A percentile compares a stretch with the other conserved stretches of the same genome.
phyloP scores from a whole-genome alignment of 1,140 invertebrate genomes.

The Ceratina japonica region DNA sequence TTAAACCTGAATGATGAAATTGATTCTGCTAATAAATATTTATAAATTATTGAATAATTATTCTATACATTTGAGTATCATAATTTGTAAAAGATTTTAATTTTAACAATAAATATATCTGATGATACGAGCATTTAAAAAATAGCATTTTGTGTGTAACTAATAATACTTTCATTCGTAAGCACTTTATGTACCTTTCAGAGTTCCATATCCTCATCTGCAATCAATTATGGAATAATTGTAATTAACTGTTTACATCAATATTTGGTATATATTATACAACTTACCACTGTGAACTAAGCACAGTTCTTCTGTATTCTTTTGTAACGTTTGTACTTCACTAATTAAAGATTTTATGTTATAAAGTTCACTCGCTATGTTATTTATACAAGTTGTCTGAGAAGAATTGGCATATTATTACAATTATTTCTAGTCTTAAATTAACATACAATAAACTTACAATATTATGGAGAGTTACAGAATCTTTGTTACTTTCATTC shows the following conservation, averaged over 20 bases:
- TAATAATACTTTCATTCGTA: too few species aligned
- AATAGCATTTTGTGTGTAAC: too few species aligned
- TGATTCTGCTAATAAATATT: slow-evolving; percentile 48
- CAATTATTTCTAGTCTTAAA: not conserved
- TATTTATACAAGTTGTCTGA: slow-evolving; percentile 49
- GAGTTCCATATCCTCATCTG: not conserved
- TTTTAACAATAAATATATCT: not conserved
- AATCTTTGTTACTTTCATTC: slow-evolving; percentile 36
- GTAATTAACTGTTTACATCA: not conserved
- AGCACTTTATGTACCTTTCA: not conserved
- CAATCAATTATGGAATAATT: slow-evolving; percentile 1
- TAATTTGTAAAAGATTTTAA: slow-evolving; percentile 25
- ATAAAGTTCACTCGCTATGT: slow-evolving; percentile 51
- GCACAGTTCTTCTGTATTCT: slow-evolving; percentile 42
- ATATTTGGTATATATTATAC: not conserved
- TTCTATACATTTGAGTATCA: slow-evolving; percentile 29
- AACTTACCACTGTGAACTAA: slow-evolving; percentile 32
- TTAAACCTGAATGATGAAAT: slow-evolving; percentile 70
- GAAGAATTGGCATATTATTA: slow-evolving; percentile 25
- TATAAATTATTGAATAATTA: slow-evolving; percentile 38
- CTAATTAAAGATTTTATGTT: slow-evolving; percentile 50
- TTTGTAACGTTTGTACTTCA: slow-evolving; percentile 54
- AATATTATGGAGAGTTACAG: slow-evolving; percentile 43
- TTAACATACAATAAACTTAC: slow-evolving; percentile 49
- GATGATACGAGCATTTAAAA: too few species aligned